phyloP scores from a whole-genome alignment of 2,113 vertebrate species.

The Hemichromis elongatus region DNA sequence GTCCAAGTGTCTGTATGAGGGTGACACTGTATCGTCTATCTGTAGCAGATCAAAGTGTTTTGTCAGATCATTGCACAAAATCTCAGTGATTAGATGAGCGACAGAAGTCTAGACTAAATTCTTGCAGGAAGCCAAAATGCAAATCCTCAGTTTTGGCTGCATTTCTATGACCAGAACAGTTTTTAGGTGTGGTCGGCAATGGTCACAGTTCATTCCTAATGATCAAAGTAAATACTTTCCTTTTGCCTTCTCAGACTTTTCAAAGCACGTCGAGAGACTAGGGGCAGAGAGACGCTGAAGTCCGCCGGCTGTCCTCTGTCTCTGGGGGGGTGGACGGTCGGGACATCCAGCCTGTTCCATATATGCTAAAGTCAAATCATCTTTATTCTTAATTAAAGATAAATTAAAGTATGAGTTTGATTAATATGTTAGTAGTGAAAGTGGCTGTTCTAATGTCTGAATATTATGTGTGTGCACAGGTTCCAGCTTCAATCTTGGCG shows the following conservation, averaged over 20 bases:
- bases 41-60: not conserved
- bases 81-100: too few relatives aligned
- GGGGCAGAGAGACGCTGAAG: not conserved
- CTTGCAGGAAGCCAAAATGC: too few relatives aligned
- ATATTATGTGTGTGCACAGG: not conserved
- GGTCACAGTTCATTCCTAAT: not conserved
- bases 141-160: not conserved
- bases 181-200: not conserved
- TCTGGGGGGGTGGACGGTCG: too few relatives aligned
- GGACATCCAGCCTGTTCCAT: not conserved
- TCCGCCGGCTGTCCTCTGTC: not conserved
- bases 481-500: fast-evolving
- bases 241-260: not conserved
- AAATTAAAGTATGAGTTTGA: not conserved
- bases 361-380: not conserved
- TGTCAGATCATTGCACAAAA: not conserved
- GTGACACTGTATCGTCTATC: not conserved
- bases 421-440: not conserved
- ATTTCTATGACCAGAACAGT: too few relatives aligned
- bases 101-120: too few relatives aligned
- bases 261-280: not conserved
- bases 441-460: not conserved
- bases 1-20: not conserved
- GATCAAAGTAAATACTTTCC: not conserved
- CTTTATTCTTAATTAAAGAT: not conserved